A percentile compares a stretch with the other conserved stretches of the same genome.
Evolutionary conservation across 2,797 vertebrate genomes (phyloP).

Genomic region (Chaetodon trifasciatus): DNA sequence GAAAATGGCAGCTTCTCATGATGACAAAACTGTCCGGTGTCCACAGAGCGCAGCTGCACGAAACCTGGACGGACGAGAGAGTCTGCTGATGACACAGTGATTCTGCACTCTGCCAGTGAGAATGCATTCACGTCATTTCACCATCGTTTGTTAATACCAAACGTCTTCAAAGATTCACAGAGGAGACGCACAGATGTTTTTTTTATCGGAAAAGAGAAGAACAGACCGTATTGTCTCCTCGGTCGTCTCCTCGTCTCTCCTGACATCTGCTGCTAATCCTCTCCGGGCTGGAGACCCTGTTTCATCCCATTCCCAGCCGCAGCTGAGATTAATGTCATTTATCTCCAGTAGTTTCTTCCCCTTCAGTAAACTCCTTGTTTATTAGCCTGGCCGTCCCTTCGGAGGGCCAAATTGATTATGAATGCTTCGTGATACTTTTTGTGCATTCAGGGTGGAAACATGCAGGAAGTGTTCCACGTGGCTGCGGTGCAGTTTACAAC

Average conservation of each 20-base stretch:
- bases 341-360: constrained; percentile 45
- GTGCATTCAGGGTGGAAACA: not conserved
- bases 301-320: constrained; percentile 33
- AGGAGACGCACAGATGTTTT: not conserved
- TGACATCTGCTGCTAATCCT: constrained; percentile 51
- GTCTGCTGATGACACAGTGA: too few relatives aligned
- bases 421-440: constrained; percentile 24
- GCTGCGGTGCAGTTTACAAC: not conserved
- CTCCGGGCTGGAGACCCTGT: constrained; percentile 22
- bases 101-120: too few relatives aligned
- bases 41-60: not conserved
- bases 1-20: constrained; percentile 21
- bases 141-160: too few relatives aligned
- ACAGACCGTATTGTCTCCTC: constrained; percentile 7
- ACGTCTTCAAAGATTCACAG: not conserved
- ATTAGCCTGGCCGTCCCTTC: constrained; percentile 28
- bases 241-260: constrained; percentile 10
- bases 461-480: not conserved
- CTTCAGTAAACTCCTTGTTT: constrained; percentile 15
- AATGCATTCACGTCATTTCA: too few relatives aligned
- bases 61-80: not conserved
- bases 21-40: constrained; percentile 17
- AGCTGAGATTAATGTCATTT: constrained; percentile 53
- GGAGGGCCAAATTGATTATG: constrained; percentile 37
- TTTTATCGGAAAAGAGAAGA: not conserved